phyloP scores from a whole-genome alignment of 2,888 invertebrate genomes.

The Himalopsyche tibetana region DNA sequence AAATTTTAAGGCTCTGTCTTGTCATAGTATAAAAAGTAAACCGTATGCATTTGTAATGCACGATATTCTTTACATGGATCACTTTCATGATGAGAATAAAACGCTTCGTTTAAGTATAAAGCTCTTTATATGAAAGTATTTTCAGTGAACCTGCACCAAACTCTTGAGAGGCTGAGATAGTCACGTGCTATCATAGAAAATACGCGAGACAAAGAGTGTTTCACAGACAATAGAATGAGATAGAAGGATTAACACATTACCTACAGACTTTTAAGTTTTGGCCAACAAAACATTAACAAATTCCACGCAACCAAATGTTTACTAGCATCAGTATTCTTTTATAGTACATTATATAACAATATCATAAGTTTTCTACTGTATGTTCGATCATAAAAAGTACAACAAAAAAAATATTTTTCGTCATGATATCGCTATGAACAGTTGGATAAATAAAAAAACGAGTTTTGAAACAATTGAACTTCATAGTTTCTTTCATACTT shows the following conservation, averaged over 20 bases:
- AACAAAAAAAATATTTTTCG: no score
- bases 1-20: neutral
- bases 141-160: conserved; percentile 45
- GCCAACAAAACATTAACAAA: no score
- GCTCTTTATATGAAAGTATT: conserved; percentile 12
- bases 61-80: neutral
- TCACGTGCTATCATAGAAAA: conserved; percentile 35
- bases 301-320: no score
- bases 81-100: neutral
- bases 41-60: neutral
- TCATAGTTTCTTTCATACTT: no score
- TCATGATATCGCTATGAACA: no score
- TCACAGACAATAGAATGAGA: neutral
- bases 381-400: no score
- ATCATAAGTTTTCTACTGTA: no score
- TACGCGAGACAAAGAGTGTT: neutral
- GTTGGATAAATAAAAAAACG: no score
- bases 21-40: neutral
- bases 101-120: neutral
- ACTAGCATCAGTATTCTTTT: no score
- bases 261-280: neutral
- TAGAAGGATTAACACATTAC: conserved; percentile 16
- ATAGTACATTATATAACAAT: no score
- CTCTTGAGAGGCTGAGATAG: conserved; percentile 45
- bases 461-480: no score